Conservation (phyloP, 2,797 vertebrate species). For the Liparis tanakae region DNA sequence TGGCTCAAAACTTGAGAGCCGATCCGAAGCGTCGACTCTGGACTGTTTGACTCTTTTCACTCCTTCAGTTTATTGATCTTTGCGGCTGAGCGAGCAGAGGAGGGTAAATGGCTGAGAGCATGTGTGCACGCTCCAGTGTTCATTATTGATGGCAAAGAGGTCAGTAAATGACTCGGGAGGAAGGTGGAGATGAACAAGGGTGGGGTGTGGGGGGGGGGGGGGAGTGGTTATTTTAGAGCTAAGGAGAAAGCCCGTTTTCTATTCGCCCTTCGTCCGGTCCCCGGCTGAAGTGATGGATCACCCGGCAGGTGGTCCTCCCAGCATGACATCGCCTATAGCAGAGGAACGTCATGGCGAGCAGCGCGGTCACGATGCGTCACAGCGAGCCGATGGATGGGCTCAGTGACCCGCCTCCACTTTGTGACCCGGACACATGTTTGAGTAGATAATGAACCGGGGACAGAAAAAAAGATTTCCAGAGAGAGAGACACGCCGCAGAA, state of each 20-base stretch:
- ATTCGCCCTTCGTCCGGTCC: conserved; percentile 28
- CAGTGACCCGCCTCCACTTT: conserved; percentile 20
- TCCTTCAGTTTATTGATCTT: conserved; percentile 44
- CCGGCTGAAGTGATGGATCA: conserved; percentile 49
- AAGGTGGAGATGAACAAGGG: conserved; percentile 17
- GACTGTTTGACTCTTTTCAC: conserved; percentile 26
- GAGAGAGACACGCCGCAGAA: conserved; percentile 15
- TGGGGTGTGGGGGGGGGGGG: background rate
- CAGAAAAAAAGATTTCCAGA: conserved; percentile 20
- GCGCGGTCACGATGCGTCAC: conserved; percentile 49
- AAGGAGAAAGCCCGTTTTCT: conserved; percentile 11
- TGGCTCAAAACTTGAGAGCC: conserved; percentile 33
- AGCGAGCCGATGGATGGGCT: conserved; percentile 29
- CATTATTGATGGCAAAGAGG: conserved; percentile 52
- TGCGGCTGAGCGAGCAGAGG: conserved; percentile 16
- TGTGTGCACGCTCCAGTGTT: conserved; percentile 28
- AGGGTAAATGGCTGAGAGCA: conserved; percentile 16
- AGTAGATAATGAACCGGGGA: conserved; percentile 35
- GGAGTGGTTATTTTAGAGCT: conserved; percentile 25
- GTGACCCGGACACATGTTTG: conserved; percentile 36
- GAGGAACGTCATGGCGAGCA: conserved; percentile 43
- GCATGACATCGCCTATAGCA: conserved; percentile 32
- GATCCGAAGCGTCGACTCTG: conserved; percentile 37
- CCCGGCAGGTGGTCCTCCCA: conserved; percentile 43
- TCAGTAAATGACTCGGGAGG: conserved; percentile 41